Conservation (phyloP, 2,797 vertebrate species). For the Sebastes itinus region DNA sequence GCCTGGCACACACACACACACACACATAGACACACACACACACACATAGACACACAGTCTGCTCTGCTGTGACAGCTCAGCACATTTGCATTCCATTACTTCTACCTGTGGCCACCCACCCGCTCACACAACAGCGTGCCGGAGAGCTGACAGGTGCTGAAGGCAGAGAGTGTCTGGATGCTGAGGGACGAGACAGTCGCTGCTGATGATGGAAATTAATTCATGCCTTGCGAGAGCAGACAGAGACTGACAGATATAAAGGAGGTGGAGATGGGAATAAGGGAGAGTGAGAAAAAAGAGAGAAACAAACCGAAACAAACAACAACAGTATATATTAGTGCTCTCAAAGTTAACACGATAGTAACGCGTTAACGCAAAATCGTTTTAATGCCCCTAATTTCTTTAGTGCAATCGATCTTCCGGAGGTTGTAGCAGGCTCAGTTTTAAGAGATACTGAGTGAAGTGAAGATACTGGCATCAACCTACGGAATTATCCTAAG, state of each 20-base stretch:
- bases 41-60: conserved; percentile 1
- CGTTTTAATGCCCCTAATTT: too few species aligned
- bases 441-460: background rate
- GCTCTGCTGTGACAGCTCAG: conserved; percentile 51
- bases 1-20: background rate
- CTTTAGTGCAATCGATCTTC: too few species aligned
- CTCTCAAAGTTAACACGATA: too few species aligned
- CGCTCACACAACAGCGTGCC: background rate
- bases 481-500: too few species aligned
- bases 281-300: conserved; percentile 31
- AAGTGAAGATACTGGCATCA: too few species aligned
- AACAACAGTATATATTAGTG: too few species aligned
- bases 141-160: conserved; percentile 55
- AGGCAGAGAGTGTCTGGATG: conserved; percentile 34
- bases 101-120: conserved; percentile 48
- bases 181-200: conserved; percentile 47
- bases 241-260: conserved; percentile 49
- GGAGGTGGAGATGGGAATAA: conserved; percentile 8
- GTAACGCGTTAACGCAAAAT: too few species aligned
- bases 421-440: too few species aligned
- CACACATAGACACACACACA: conserved; percentile 2
- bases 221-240: conserved; percentile 17
- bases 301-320: conserved; percentile 4
- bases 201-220: conserved; percentile 50
- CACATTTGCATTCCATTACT: conserved; percentile 64